phyloP scores from a whole-genome alignment of 2,113 vertebrate species.

The Oenanthe melanoleuca region DNA sequence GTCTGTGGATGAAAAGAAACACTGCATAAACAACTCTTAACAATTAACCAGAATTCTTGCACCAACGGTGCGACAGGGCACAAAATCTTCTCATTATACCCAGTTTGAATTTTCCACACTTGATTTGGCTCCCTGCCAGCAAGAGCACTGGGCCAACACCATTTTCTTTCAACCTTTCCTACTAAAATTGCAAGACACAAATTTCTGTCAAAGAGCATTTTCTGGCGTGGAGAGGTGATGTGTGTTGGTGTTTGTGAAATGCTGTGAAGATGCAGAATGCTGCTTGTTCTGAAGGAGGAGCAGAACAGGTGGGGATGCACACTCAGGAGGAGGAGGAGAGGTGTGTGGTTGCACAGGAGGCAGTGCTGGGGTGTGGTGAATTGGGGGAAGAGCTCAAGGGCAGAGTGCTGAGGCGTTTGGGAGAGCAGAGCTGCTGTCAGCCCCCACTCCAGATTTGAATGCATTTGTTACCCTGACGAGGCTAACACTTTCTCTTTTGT shows the following conservation, averaged over 20 bases:
- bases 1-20: neutral
- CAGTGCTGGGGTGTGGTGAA: neutral
- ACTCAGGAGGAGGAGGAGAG: rapidly evolving
- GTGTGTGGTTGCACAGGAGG: neutral
- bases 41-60: neutral
- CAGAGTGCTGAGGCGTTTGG: neutral
- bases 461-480: neutral
- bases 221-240: neutral
- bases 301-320: neutral
- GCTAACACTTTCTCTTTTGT: neutral
- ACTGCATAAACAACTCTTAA: constrained; percentile 26
- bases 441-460: neutral
- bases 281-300: neutral
- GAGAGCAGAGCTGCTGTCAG: neutral
- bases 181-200: neutral
- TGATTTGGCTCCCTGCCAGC: constrained; percentile 8
- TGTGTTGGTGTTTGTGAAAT: neutral
- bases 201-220: neutral
- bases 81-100: constrained; percentile 58
- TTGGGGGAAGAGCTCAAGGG: neutral
- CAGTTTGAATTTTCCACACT: neutral
- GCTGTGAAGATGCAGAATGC: neutral
- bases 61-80: neutral
- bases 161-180: constrained; percentile 25
- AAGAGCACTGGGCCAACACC: neutral